Evolutionary conservation across 2,113 vertebrate genomes (phyloP).

Genomic region (Montifringilla adamsi): DNA sequence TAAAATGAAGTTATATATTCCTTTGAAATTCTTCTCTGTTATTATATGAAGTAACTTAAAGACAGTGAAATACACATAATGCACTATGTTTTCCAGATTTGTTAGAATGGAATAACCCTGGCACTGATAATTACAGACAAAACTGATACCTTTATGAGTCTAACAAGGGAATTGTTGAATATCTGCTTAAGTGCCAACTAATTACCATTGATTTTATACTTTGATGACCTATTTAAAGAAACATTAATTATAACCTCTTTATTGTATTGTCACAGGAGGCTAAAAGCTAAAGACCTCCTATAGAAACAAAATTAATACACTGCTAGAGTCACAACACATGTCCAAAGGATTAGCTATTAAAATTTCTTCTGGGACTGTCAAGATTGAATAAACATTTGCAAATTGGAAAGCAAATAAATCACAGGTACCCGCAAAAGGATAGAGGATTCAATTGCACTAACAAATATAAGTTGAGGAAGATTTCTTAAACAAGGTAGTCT

Average conservation of each 20-base stretch:
- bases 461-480: background rate
- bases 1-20: background rate
- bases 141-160: background rate
- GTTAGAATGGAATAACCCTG: background rate
- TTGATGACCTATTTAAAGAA: constrained; percentile 12
- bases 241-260: background rate
- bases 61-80: background rate
- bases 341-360: background rate
- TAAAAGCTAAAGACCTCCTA: background rate
- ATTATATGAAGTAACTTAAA: background rate
- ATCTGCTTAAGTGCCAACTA: constrained; percentile 35
- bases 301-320: background rate
- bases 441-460: background rate
- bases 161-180: background rate
- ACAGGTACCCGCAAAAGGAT: background rate
- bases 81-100: background rate
- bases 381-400: background rate
- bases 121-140: background rate
- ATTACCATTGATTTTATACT: background rate
- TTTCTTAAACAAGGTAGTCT: background rate
- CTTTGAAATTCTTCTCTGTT: background rate
- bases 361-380: background rate
- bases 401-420: background rate
- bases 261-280: background rate
- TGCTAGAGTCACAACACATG: background rate